phyloP scores from a whole-genome alignment of 35 echinoderm and acorn worm species.

The Apostichopus japonicus region DNA sequence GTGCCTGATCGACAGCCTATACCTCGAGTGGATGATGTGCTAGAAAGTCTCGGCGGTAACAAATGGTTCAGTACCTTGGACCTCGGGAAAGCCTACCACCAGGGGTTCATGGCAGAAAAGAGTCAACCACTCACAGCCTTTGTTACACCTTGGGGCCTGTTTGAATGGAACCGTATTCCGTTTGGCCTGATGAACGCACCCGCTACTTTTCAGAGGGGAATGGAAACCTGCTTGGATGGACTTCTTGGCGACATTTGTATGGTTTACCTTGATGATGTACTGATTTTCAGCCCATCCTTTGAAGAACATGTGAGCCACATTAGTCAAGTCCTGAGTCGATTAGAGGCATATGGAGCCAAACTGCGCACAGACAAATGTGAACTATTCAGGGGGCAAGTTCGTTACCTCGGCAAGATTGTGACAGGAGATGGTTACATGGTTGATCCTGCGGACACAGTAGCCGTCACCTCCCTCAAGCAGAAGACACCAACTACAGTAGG shows the following conservation, averaged over 20 bases:
- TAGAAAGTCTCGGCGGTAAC: not conserved
- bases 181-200: no score
- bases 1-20: conserved; percentile 67
- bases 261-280: conserved; percentile 61
- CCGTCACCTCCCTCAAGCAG: conserved; percentile 33
- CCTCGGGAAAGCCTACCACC: conserved; percentile 44
- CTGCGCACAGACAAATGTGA: conserved; percentile 60
- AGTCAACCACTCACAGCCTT: conserved; percentile 36
- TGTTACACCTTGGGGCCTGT: no score
- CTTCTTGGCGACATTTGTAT: conserved; percentile 35
- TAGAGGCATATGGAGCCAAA: conserved; percentile 49
- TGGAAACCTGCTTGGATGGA: conserved; percentile 58
- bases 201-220: not conserved
- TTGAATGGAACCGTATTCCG: no score
- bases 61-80: conserved; percentile 63
- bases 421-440: conserved; percentile 30
- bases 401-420: conserved; percentile 54
- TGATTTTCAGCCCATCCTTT: not conserved
- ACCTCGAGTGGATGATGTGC: conserved; percentile 60
- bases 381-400: conserved; percentile 53
- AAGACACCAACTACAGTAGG: conserved; percentile 58
- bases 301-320: conserved; percentile 56
- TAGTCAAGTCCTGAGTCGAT: conserved; percentile 34
- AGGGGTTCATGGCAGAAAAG: conserved; percentile 10
- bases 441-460: conserved; percentile 42